A percentile compares a stretch with the other conserved stretches of the same genome.
Evolutionary conservation across 1,140 invertebrate species (phyloP).

Genomic region (Drosophila parabipectinata): DNA sequence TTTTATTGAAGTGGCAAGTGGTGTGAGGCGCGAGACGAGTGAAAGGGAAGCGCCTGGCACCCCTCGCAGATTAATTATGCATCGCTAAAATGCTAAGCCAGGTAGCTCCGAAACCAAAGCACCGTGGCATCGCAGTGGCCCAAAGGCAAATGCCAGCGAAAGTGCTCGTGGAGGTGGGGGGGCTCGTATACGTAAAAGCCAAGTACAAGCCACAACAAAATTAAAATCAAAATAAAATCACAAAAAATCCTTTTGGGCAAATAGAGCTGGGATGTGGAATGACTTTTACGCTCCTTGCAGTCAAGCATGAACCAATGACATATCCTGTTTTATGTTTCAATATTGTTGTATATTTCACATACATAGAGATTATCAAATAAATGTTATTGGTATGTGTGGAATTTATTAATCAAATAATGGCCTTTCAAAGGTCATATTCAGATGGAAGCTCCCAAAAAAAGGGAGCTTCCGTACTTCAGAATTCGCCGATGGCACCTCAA

Average conservation of each 20-base stretch:
- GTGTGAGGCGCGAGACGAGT: slow-evolving; percentile 21
- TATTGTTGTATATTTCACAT: no score
- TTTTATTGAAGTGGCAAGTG: slow-evolving; percentile 73
- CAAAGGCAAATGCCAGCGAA: slow-evolving; percentile 30
- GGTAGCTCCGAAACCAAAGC: slow-evolving; percentile 48
- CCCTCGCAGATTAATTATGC: slow-evolving; percentile 71
- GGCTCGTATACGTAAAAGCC: slow-evolving; percentile 60
- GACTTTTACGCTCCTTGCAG: slow-evolving; percentile 9
- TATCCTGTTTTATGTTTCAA: background rate
- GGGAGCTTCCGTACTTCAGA: background rate
- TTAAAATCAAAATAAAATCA: slow-evolving; percentile 57
- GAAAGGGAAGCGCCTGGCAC: slow-evolving; percentile 25
- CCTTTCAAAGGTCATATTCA: slow-evolving; percentile 27
- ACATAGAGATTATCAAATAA: no score
- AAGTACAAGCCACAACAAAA: slow-evolving; percentile 77
- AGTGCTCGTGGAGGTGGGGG: slow-evolving; percentile 13
- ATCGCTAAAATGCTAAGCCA: slow-evolving; percentile 81
- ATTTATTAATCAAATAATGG: slow-evolving; percentile 25
- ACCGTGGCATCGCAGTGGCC: slow-evolving; percentile 29
- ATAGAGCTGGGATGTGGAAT: slow-evolving; percentile 8
- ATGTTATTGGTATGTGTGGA: background rate
- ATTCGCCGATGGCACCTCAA: slow-evolving; percentile 5
- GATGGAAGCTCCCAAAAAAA: slow-evolving; percentile 16
- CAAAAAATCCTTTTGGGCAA: slow-evolving; percentile 39
- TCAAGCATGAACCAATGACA: background rate